phyloP scores from a whole-genome alignment of 2,113 vertebrate genomes.

The Hydropotes inermis region DNA sequence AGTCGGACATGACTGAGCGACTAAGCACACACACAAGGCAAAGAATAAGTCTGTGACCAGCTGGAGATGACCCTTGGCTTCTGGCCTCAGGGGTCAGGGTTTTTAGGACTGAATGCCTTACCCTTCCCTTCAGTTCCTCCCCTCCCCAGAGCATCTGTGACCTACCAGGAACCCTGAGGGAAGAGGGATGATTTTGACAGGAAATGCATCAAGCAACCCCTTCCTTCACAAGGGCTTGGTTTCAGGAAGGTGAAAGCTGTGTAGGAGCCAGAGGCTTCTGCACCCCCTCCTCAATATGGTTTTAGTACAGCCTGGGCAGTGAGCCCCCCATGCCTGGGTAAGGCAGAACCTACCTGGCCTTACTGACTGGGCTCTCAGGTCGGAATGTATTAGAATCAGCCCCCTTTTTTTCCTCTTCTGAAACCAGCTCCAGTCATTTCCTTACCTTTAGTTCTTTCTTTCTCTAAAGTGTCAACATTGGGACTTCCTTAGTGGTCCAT shows the following conservation, averaged over 20 bases:
- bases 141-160: background rate
- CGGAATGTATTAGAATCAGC: background rate
- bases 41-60: background rate
- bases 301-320: background rate
- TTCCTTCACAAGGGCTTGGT: background rate
- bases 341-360: background rate
- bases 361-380: background rate
- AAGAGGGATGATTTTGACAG: background rate
- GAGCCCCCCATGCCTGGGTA: fast-evolving
- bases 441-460: background rate
- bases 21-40: background rate
- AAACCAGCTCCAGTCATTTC: background rate
- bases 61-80: background rate
- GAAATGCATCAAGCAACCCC: background rate
- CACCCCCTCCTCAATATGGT: fast-evolving
- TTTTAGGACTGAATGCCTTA: background rate
- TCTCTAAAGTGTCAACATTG: background rate
- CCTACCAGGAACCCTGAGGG: background rate
- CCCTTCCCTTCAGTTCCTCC: fast-evolving
- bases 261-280: background rate
- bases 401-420: background rate
- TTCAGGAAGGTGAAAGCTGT: background rate
- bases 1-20: background rate
- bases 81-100: background rate
- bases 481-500: background rate